Conservation (phyloP, 2,113 vertebrate genomes). For the Ceyx cyanopectus region DNA sequence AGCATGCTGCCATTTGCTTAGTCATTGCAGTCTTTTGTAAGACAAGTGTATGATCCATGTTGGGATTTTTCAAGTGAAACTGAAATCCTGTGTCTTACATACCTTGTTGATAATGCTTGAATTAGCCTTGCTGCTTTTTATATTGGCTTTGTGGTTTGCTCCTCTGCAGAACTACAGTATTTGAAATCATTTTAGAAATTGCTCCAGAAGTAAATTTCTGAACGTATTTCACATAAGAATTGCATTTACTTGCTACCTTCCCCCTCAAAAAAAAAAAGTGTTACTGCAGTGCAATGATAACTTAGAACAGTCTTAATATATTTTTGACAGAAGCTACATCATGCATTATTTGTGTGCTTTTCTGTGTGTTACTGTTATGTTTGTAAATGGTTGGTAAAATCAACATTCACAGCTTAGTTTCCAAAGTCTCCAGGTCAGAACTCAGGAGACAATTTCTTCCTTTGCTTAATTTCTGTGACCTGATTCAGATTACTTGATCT, state of each 20-base stretch:
- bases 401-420: neutral
- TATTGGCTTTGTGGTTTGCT: neutral
- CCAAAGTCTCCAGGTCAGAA: neutral
- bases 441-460: neutral
- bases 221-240: neutral
- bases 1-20: neutral
- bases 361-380: neutral
- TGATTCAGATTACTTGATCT: neutral
- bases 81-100: neutral
- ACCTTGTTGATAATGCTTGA: neutral
- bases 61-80: neutral
- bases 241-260: neutral
- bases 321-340: neutral
- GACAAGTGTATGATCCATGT: neutral
- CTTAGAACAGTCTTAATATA: neutral
- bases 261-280: fast-evolving
- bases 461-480: neutral
- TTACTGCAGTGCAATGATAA: neutral
- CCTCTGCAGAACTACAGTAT: neutral
- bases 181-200: neutral
- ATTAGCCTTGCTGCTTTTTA: neutral
- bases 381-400: neutral
- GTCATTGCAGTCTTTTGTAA: neutral
- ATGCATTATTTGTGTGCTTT: fast-evolving
- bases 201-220: neutral